These are phyloP conservation scores for Megalurothrips usitatus DNA, from an alignment of 2,888 invertebrate species.

Conservation along the genomic window DNA sequence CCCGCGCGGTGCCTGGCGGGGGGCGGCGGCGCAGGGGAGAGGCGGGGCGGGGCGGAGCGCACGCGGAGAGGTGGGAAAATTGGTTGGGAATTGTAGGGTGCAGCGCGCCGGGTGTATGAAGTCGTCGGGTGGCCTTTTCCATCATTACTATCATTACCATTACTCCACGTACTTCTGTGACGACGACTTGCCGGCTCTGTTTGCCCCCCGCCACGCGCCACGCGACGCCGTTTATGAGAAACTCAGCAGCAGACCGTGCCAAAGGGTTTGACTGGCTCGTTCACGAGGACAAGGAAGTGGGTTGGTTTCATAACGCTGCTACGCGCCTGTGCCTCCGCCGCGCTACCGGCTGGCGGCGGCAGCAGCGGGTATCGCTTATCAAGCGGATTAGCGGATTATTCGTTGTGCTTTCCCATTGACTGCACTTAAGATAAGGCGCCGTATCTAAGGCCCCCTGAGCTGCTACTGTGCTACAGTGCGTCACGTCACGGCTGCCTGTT, in stretches of 20 bases:
- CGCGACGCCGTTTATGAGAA: neutral
- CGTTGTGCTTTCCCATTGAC: slow-evolving; percentile 20
- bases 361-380: neutral
- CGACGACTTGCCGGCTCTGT: neutral
- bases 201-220: neutral
- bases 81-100: slow-evolving; percentile 16
- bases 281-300: neutral
- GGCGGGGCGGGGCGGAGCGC: neutral
- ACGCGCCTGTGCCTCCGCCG: neutral
- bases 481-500: neutral
- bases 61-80: neutral
- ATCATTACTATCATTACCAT: neutral
- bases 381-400: slow-evolving; percentile 21
- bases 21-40: neutral
- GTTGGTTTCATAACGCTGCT: neutral
- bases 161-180: neutral
- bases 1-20: neutral
- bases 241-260: too few species aligned
- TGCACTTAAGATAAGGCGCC: slow-evolving; percentile 11
- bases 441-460: slow-evolving; percentile 14
- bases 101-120: neutral
- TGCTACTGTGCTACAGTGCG: neutral
- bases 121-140: neutral
- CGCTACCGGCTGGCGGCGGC: neutral
- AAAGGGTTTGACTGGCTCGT: too few species aligned